These are phyloP conservation scores for Cheilosia scutellata DNA, from an alignment of 2,888 invertebrate genomes.

Conservation along the genomic window DNA sequence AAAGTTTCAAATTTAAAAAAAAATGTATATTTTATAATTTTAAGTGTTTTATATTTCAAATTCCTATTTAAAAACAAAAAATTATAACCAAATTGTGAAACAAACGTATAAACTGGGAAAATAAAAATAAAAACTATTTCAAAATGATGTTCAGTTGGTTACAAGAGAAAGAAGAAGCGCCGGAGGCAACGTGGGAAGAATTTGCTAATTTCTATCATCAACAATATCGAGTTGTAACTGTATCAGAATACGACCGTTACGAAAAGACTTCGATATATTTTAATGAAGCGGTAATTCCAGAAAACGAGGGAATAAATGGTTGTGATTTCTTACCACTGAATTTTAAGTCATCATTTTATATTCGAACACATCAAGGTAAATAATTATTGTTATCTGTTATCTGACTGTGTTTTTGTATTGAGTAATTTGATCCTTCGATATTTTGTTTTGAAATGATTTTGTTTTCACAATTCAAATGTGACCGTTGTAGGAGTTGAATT, in stretches of 20 bases:
- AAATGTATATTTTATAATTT: slow-evolving; percentile 79
- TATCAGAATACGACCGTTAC: slow-evolving; percentile 84
- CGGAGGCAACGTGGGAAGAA: slow-evolving; percentile 85
- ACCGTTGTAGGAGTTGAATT: no score
- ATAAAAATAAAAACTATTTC: slow-evolving; percentile 64
- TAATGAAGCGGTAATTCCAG: slow-evolving; percentile 82
- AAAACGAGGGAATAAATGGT: slow-evolving; percentile 82
- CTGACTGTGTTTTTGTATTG: no score
- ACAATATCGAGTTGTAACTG: slow-evolving; percentile 83
- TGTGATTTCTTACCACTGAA: slow-evolving; percentile 83
- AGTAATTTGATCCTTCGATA: no score
- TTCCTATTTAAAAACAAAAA: slow-evolving; percentile 64
- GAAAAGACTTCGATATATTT: slow-evolving; percentile 82
- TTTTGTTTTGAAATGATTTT: no score
- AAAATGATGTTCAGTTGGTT: slow-evolving; percentile 83
- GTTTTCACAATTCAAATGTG: no score
- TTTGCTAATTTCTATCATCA: slow-evolving; percentile 83
- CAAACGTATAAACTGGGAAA: slow-evolving; percentile 56
- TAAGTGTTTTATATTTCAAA: slow-evolving; percentile 83
- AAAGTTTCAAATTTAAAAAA: slow-evolving; percentile 24
- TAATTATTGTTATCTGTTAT: not conserved
- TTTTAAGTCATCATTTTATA: slow-evolving; percentile 83
- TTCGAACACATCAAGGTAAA: slow-evolving; percentile 85
- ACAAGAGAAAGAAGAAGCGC: slow-evolving; percentile 81
- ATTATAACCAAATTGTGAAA: slow-evolving; percentile 47